Evolutionary conservation across 64 coral and sea anemone genomes (phyloP), one percentile per base, ranked within the genome.

Genomic region (Actinia equina): DNA sequence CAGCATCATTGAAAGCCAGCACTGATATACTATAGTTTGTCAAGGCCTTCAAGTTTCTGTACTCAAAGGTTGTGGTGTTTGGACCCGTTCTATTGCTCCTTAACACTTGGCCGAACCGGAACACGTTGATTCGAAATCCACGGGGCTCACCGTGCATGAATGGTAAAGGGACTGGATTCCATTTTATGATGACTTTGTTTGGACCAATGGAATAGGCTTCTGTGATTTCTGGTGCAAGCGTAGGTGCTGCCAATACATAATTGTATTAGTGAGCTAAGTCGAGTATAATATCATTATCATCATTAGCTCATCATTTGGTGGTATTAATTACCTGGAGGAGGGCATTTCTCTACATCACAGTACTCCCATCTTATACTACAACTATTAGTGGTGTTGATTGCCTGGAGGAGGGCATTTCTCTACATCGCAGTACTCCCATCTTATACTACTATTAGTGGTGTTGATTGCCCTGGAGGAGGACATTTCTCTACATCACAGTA

Each of bases 21-120:
- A 84, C 82, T 59, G 55, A 52, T 55, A 84, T n/a, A 15, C 20
- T 84, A 59, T 84, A 84, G n/a, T 57, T 84, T 26, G 82, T 84
- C 14, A 23, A 59, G 5, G 82, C 8, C 52, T 84, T 20, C 13
- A 84, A 27, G 46, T 2, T 59, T 19, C 3, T 41, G 51, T 18
- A 45, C 52, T 84, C 82, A 27, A 84, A 55, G 0, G 17, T 4
- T 23, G 23, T 55, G 4, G 23, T 6, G 16, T 52, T 59, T 26
- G 82, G 49, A 37, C 6, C 37, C 51, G 82, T 84, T 15, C 15
- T 84, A 59, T 84, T 84, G 23, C n/a, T 20, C 23, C 22, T 58
- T 11, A 5, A 16, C n/a, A 58, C 82, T 17, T n/a, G 37, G 37
- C 49, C 26, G 4, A 57, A 2, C 0, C 19, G 13, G n/a, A 3